phyloP scores from a whole-genome alignment of 1,140 invertebrate genomes.

The Leptonema lineaticorne region DNA sequence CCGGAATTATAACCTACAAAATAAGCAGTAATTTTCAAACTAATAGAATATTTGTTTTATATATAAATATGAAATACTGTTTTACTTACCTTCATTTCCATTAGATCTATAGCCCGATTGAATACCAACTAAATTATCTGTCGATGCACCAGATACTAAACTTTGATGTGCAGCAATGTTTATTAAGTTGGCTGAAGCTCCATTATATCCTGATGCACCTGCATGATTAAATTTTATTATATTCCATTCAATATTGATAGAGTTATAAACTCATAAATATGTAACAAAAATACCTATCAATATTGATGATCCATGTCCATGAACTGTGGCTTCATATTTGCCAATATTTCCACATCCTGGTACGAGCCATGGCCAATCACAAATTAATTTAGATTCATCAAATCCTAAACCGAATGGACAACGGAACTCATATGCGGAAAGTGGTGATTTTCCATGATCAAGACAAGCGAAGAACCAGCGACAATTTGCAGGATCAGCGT shows the following conservation, averaged over 20 bases:
- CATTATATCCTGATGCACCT: slow-evolving; percentile 53
- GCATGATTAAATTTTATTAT: background rate
- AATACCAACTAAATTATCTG: slow-evolving; percentile 53
- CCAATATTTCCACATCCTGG: slow-evolving; percentile 62
- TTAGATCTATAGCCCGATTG: slow-evolving; percentile 49
- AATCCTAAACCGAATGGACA: slow-evolving; percentile 82
- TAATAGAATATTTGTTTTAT: background rate
- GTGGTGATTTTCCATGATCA: slow-evolving; percentile 67
- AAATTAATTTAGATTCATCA: slow-evolving; percentile 69
- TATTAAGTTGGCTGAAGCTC: slow-evolving; percentile 52
- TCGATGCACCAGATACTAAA: slow-evolving; percentile 50
- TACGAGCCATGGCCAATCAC: slow-evolving; percentile 83
- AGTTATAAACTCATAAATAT: background rate
- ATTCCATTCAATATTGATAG: background rate
- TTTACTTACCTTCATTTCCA: slow-evolving; percentile 42
- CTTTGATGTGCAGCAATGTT: slow-evolving; percentile 55
- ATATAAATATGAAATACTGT: slow-evolving; percentile 22
- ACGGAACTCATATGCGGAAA: slow-evolving; percentile 78
- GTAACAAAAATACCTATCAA: slow-evolving; percentile 46
- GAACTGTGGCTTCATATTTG: slow-evolving; percentile 52
- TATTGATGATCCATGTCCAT: slow-evolving; percentile 50
- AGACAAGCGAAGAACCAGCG: slow-evolving; percentile 84
- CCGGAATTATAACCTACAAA: background rate
- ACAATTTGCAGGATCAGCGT: slow-evolving; percentile 80
- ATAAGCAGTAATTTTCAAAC: background rate